Conservation (phyloP, 92 coral and sea anemone species). For the Paramuricea clavata region DNA sequence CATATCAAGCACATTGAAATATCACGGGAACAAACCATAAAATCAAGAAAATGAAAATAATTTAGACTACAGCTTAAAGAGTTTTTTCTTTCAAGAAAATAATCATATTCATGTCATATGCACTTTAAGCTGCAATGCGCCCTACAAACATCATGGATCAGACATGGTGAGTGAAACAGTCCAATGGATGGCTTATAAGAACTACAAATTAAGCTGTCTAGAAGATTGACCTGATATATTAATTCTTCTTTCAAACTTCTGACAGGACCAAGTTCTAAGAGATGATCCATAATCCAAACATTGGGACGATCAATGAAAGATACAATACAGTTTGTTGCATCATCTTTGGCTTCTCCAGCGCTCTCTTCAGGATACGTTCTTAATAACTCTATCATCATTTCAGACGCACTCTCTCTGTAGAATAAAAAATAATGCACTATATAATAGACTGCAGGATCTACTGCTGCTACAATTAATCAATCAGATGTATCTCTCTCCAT, state of each 20-base stretch:
- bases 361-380: constrained; percentile 92
- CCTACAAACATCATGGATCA: too few relatives aligned
- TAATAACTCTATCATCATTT: constrained; percentile 93
- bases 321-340: constrained; percentile 87
- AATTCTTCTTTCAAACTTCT: constrained; percentile 88
- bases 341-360: constrained; percentile 88
- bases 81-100: too few relatives aligned
- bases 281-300: constrained; percentile 89
- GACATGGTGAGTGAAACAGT: too few relatives aligned
- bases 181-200: neutral
- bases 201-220: neutral
- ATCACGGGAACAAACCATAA: too few relatives aligned
- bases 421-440: neutral
- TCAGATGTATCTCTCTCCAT: too few relatives aligned
- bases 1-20: too few relatives aligned
- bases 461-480: too few relatives aligned
- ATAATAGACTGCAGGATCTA: too few relatives aligned
- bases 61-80: too few relatives aligned
- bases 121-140: too few relatives aligned
- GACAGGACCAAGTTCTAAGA: constrained; percentile 84
- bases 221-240: constrained; percentile 79
- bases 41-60: too few relatives aligned
- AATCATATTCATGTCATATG: too few relatives aligned
- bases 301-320: constrained; percentile 88
- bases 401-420: constrained; percentile 89